Evolutionary conservation across 2,888 invertebrate species (phyloP).

Genomic region (Tetropium fuscum): DNA sequence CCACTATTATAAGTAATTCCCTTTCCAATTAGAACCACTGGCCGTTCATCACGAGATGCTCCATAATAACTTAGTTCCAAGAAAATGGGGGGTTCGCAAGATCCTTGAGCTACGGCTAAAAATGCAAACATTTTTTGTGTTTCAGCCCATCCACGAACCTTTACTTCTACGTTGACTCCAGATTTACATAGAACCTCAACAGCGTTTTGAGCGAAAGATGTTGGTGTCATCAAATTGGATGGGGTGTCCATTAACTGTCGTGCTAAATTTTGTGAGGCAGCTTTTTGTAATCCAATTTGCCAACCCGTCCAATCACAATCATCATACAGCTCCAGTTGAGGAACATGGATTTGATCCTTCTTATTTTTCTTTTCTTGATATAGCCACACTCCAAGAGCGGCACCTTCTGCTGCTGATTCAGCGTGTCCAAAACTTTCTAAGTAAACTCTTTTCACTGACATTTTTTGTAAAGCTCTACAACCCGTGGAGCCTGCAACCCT

Average conservation of each 20-base stretch:
- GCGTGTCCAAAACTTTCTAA: constrained; percentile 83
- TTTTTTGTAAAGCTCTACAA: constrained; percentile 69
- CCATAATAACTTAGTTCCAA: constrained; percentile 82
- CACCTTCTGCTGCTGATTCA: constrained; percentile 85
- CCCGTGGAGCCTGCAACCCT: constrained; percentile 76
- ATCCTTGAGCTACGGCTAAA: constrained; percentile 81
- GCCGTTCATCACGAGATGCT: constrained; percentile 71
- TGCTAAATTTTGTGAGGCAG: constrained; percentile 84
- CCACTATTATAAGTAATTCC: constrained; percentile 73
- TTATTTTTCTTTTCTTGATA: constrained; percentile 76
- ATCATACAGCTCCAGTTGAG: constrained; percentile 71
- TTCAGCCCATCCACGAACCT: constrained; percentile 81
- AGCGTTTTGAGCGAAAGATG: constrained; percentile 79
- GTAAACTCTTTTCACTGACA: constrained; percentile 71
- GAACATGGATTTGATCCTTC: constrained; percentile 57
- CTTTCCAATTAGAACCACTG: constrained; percentile 78
- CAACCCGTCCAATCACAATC: constrained; percentile 78
- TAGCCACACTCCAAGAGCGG: constrained; percentile 75
- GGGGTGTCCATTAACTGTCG: constrained; percentile 84
- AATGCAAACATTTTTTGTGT: constrained; percentile 84
- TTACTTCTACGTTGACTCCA: constrained; percentile 74
- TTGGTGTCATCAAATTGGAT: constrained; percentile 83
- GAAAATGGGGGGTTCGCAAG: constrained; percentile 83
- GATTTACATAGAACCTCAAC: constrained; percentile 69
- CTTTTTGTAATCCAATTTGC: constrained; percentile 78